Percentiles rank a stretch among this genome's conserved stretches.
Evolutionary conservation across 2,888 invertebrate species (phyloP).

Genomic region (Bruchidius siliquastri): DNA sequence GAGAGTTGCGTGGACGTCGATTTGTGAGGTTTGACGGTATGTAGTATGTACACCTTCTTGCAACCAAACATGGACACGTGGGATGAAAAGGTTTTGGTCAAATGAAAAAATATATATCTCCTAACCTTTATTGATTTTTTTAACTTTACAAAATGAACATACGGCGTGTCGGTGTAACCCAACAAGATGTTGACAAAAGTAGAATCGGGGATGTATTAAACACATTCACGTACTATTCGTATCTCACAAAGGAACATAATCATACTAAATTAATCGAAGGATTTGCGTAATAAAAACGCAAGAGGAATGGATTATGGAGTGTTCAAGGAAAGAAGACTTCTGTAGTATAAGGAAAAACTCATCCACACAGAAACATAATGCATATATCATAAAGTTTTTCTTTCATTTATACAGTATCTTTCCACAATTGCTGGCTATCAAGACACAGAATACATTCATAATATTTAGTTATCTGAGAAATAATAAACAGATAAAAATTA

Average conservation of each 20-base stretch:
- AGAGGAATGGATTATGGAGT: conserved; percentile 45
- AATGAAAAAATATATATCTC: not conserved
- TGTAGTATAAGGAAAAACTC: conserved; percentile 41
- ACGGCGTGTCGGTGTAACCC: not conserved
- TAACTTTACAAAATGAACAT: not conserved
- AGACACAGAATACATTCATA: not conserved
- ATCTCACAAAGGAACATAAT: not conserved
- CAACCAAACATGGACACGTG: too few species aligned
- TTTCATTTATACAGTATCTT: not conserved
- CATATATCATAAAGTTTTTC: not conserved
- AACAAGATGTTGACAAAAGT: not conserved
- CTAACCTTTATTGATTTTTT: not conserved
- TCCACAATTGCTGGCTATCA: not conserved
- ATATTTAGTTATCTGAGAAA: not conserved
- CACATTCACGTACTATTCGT: not conserved
- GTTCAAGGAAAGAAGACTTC: conserved; percentile 47
- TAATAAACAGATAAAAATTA: not conserved
- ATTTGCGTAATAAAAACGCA: not conserved
- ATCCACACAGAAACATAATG: conserved; percentile 29
- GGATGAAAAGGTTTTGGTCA: too few species aligned
- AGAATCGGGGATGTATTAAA: not conserved
- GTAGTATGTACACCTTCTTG: too few species aligned
- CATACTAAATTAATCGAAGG: not conserved
- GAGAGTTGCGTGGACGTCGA: too few species aligned
- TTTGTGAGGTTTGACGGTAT: too few species aligned